Percentiles rank a stretch among this genome's conserved stretches.
phyloP scores from a whole-genome alignment of 2,797 vertebrate genomes.

The Smutsia gigantea region DNA sequence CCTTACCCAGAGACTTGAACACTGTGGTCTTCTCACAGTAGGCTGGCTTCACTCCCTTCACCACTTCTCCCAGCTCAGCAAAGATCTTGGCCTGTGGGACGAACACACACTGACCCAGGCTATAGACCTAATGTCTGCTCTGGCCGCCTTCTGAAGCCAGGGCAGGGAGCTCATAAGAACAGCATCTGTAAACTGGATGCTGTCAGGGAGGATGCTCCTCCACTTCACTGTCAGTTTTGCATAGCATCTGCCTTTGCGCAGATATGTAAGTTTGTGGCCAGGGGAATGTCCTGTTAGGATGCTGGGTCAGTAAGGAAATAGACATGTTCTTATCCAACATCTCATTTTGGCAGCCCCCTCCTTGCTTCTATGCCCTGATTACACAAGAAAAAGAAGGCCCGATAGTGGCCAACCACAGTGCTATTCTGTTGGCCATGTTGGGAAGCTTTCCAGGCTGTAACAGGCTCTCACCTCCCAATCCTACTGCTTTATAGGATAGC shows the following conservation, averaged over 20 bases:
- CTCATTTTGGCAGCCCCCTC: neutral
- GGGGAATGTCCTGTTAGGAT: neutral
- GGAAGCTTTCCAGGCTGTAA: neutral
- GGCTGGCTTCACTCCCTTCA: slow-evolving; percentile 92
- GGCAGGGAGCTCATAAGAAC: neutral
- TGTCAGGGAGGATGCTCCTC: neutral
- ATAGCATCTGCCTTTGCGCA: neutral
- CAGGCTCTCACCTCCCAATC: neutral
- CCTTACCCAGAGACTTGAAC: slow-evolving; percentile 97
- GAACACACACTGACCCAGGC: slow-evolving; percentile 39
- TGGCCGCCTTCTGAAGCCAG: neutral
- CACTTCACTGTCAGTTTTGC: neutral
- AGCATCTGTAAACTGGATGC: neutral
- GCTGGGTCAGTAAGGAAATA: neutral
- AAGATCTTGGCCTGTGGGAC: slow-evolving; percentile 91
- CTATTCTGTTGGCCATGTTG: neutral
- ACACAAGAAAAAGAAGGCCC: neutral
- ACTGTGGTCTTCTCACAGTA: slow-evolving; percentile 93
- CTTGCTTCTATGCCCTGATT: neutral
- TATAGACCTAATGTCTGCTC: neutral
- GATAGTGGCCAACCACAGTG: neutral
- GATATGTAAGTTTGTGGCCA: neutral
- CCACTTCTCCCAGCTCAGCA: slow-evolving; percentile 95
- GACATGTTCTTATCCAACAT: neutral
- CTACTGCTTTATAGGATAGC: neutral